Evolutionary conservation across 2,888 invertebrate species (phyloP), one percentile per base, ranked within the genome.

Genomic region (Belgica antarctica): DNA sequence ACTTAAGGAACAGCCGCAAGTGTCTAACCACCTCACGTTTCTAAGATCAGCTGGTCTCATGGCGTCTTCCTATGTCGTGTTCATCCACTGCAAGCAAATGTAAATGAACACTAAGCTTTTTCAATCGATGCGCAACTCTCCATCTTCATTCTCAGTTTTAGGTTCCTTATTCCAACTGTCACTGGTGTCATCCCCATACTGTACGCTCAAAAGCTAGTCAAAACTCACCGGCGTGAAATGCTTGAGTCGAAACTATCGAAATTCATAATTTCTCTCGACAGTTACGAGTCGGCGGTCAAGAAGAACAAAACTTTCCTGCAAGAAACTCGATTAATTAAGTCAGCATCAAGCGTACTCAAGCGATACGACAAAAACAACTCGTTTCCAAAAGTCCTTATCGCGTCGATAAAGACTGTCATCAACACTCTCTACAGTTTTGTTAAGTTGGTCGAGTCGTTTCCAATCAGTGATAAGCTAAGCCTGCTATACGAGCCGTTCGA

Each of bases 271-370:
- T 76, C 76, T 15, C 76, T 80, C 36, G 78, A 79, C 73, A 76
- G 77, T 28, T 80, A 78, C 73, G 78, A 80, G 22, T 78, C 78
- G 71, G 78, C 77, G 68, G 76, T 80, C 28, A 75, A 78, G 1
- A 76, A 79, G 22, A 78, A 77, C 72, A 78, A 79, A 75, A 77
- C 77, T 0, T 80, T 79, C 72, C 78, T 80, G 63, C 78, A 78
- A 72, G 79, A 80, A 73, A 77, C 78, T 12, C 76, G 77, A 25
- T 76, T 77, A 1, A 77, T 80, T 76, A 71, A 71, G 34, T 4
- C 19, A 3, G 41, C 76, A 1, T 77, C 78, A 46, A 73, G 77
- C 1, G 77, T 61, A 5, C 41, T 70, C 2, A 61, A 70, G n/a
- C 59, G 46, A 1, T 59, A 41, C n/a, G 46, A 47, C 25, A 62